phyloP scores from a whole-genome alignment of 2,113 vertebrate genomes.

The Leuciscus idus region DNA sequence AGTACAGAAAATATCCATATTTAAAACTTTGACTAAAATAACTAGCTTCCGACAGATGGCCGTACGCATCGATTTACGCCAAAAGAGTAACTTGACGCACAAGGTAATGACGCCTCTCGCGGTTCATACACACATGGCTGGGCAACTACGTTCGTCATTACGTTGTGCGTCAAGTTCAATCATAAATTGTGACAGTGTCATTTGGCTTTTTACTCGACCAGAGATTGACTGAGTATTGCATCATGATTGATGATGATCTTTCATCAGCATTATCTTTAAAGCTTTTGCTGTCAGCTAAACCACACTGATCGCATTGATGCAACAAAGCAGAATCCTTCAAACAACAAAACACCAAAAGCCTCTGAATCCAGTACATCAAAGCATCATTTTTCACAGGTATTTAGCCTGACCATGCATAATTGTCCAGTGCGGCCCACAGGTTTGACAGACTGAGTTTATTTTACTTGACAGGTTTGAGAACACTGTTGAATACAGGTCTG shows the following conservation, averaged over 20 bases:
- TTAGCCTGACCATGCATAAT: not conserved
- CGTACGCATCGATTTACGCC: too few species aligned
- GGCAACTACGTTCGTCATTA: too few species aligned
- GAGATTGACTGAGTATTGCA: slow-evolving; percentile 16
- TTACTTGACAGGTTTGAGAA: slow-evolving; percentile 1
- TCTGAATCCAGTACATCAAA: slow-evolving; percentile 14
- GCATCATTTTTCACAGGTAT: not conserved
- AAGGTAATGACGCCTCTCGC: too few species aligned
- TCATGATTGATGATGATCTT: slow-evolving; percentile 20
- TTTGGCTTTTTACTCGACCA: not conserved
- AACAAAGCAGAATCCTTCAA: slow-evolving; percentile 12
- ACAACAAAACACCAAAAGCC: not conserved
- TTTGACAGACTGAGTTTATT: not conserved
- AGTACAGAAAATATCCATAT: too few species aligned
- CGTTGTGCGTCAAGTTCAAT: too few species aligned
- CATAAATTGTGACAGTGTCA: not conserved
- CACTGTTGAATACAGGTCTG: slow-evolving; percentile 12
- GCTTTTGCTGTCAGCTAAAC: slow-evolving; percentile 27
- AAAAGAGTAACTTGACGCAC: too few species aligned
- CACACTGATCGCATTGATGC: not conserved
- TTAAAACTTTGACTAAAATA: too few species aligned
- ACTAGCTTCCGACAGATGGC: too few species aligned
- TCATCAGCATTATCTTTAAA: slow-evolving; percentile 13
- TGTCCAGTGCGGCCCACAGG: slow-evolving; percentile 1
- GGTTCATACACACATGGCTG: too few species aligned